phyloP scores from a whole-genome alignment of 2,888 invertebrate species.

The Mimumesa dahlbomi region DNA sequence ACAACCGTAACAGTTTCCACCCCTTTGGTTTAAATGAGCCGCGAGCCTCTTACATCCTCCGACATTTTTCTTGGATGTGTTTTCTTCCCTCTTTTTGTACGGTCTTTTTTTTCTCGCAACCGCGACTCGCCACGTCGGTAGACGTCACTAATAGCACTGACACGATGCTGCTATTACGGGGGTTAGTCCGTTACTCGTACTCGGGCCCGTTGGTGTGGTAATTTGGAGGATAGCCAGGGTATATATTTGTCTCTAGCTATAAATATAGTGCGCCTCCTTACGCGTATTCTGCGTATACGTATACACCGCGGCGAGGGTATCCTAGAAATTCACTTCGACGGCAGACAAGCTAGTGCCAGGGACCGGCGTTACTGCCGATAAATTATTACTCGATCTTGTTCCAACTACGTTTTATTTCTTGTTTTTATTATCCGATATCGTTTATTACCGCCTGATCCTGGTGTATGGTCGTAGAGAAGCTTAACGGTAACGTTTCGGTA shows the following conservation, averaged over 20 bases:
- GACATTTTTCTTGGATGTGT: background rate
- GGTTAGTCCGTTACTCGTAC: slow-evolving; percentile 54
- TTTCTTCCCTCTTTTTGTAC: slow-evolving; percentile 10
- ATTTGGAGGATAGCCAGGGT: slow-evolving; percentile 75
- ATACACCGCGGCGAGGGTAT: slow-evolving; percentile 15
- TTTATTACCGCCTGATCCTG: too few species aligned
- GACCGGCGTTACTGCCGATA: slow-evolving; percentile 6
- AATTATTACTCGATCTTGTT: slow-evolving; percentile 23
- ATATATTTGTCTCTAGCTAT: slow-evolving; percentile 79
- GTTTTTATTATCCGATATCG: background rate
- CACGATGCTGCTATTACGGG: slow-evolving; percentile 74
- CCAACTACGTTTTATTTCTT: background rate
- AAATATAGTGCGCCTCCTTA: slow-evolving; percentile 69
- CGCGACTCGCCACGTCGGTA: slow-evolving; percentile 41
- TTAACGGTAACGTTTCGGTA: slow-evolving; percentile 1
- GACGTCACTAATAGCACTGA: slow-evolving; percentile 71
- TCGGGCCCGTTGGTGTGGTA: slow-evolving; percentile 52
- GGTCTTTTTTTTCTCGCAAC: background rate
- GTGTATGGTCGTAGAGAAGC: too few species aligned
- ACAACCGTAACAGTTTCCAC: background rate
- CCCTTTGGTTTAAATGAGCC: slow-evolving; percentile 11
- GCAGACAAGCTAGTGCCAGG: slow-evolving; percentile 11
- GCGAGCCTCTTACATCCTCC: slow-evolving; percentile 37
- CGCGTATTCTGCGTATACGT: slow-evolving; percentile 32
- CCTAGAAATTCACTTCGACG: slow-evolving; percentile 29